Conservation (phyloP, 2,113 vertebrate species). For the Fregetta grallaria region DNA sequence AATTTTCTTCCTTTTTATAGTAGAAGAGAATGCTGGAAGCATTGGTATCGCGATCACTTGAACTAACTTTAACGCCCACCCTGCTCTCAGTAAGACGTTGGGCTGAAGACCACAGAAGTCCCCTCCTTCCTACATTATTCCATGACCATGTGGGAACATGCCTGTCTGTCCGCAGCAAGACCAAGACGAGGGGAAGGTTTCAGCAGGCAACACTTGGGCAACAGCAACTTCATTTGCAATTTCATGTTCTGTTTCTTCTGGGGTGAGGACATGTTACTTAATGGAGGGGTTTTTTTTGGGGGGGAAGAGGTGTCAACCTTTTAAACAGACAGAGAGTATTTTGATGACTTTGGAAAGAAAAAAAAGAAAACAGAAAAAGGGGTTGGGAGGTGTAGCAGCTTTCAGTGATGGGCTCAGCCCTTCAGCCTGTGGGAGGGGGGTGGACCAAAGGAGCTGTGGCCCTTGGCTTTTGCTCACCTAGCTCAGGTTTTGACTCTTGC, state of each 20-base stretch:
- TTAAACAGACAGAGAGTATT: background rate
- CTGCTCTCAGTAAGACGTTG: fast-evolving
- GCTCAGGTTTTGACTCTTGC: background rate
- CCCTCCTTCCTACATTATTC: fast-evolving
- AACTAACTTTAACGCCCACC: fast-evolving
- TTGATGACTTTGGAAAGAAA: background rate
- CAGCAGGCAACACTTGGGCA: background rate
- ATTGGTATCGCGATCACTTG: fast-evolving
- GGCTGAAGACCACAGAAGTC: background rate
- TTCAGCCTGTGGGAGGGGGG: too few species aligned
- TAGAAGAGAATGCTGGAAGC: background rate
- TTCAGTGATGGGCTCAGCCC: background rate
- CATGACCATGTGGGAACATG: fast-evolving
- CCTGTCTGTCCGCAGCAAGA: background rate
- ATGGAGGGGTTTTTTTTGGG: background rate
- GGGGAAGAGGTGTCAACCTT: background rate
- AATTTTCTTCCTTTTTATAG: background rate
- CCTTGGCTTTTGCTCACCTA: fast-evolving
- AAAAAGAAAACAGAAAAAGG: background rate
- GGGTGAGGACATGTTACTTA: background rate
- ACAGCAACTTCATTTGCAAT: background rate
- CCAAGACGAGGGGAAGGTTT: fast-evolving
- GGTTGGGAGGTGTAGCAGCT: background rate
- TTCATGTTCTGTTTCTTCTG: background rate
- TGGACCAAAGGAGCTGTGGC: too few species aligned